Base-by-base conservation (phyloP, 2,888 invertebrate species). In the Ectemnius cavifrons region DNA sequence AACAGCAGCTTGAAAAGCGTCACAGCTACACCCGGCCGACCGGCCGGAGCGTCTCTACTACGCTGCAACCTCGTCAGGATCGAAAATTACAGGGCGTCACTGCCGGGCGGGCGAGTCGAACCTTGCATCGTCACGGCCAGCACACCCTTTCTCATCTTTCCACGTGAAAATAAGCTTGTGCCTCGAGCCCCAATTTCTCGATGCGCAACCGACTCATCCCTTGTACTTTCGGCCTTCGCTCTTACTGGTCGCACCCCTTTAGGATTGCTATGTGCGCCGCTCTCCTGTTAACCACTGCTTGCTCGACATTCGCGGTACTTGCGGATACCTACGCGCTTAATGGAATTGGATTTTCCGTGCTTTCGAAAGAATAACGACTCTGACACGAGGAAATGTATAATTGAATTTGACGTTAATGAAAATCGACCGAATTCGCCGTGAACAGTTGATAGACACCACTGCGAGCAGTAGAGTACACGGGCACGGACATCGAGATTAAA, bases 31-130 rank as follows among this genome's bases (percentile, higher is more conserved):
- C 37, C 37, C 37, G 37, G 37, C 37, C 27, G 52, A 16, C 28
- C 28, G 28, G 3, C 28, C 27, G 52, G 20, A 47, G 68, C 66
- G 72, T 60, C 8, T 14, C 71, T 46, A 67, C 64, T 45, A 57
- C 67, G 60, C 45, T 72, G 66, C 59, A 66, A 57, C 68, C 69
- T 81, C 74, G 73, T 80, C 79, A 64, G 71, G 68, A 75, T 78
- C 72, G 81, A 79, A 81, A 81, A 83, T 84, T 80, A 81, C 77
- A 80, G 71, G 77, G 77, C 72, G 75, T 71, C 76, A 68, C 77
- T 73, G 73, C 71, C 67, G 71, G 69, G 63, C 71, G 65, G 69
- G 71, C 71, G 47, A 59, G 63, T 62, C 61, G 47, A 20, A 16
- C 18, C 3, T 11, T 57, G 64, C 64, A 58, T 57, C 58, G 27